Evolutionary conservation across 2,888 invertebrate genomes (phyloP).

Genomic region (Lymantria dispar): DNA sequence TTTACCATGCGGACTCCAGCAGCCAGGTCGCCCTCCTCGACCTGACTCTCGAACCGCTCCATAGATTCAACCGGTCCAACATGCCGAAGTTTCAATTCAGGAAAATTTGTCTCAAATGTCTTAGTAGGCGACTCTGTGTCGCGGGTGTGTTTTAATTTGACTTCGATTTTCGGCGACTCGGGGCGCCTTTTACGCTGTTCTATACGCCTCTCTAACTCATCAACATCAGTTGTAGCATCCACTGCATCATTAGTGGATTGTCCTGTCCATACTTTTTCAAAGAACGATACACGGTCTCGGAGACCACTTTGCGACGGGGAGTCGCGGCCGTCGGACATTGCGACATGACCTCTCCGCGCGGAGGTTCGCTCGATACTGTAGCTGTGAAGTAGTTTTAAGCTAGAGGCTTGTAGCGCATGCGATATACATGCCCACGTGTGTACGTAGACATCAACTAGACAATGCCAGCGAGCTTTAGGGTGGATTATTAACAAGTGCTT

Average conservation of each 20-base stretch:
- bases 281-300: conserved; percentile 89
- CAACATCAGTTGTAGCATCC: conserved; percentile 78
- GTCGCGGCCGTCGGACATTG: conserved; percentile 78
- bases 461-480: conserved; percentile 33
- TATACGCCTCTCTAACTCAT: conserved; percentile 83
- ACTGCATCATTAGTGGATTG: conserved; percentile 63
- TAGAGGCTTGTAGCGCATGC: conserved; percentile 54
- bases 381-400: conserved; percentile 30
- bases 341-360: conserved; percentile 74
- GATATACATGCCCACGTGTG: conserved; percentile 57
- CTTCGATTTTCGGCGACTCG: conserved; percentile 83
- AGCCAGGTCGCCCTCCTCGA: conserved; percentile 85
- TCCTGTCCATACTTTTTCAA: conserved; percentile 90
- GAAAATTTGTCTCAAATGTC: conserved; percentile 61
- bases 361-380: conserved; percentile 78
- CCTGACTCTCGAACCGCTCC: conserved; percentile 57
- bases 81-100: conserved; percentile 75
- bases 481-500: conserved; percentile 21
- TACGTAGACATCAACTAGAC: conserved; percentile 63
- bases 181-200: conserved; percentile 81
- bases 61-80: conserved; percentile 60
- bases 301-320: conserved; percentile 81
- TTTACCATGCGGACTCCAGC: conserved; percentile 86
- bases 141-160: conserved; percentile 82
- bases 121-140: conserved; percentile 76